Evolutionary conservation across 2,888 invertebrate species (phyloP).

Genomic region (Sclerodermus sp.): DNA sequence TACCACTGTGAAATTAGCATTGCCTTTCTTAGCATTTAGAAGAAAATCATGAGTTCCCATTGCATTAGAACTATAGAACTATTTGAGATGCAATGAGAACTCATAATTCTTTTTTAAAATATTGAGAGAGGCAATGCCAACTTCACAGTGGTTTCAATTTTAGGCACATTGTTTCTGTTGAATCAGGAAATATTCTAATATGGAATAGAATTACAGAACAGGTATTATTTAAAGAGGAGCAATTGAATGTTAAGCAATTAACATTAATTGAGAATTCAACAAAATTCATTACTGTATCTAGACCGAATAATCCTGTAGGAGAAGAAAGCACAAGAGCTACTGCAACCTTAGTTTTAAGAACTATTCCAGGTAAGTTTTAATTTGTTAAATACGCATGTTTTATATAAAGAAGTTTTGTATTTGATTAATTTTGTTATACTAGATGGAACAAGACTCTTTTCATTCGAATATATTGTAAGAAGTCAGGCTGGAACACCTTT

Average conservation of each 20-base stretch:
- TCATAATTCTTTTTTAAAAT: too few relatives aligned
- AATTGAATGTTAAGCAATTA: constrained; percentile 77
- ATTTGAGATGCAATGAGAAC: too few relatives aligned
- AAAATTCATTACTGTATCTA: constrained; percentile 75
- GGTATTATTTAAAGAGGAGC: constrained; percentile 81
- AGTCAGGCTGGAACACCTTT: constrained; percentile 72
- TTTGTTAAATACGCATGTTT: not conserved
- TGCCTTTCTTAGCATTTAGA: too few relatives aligned
- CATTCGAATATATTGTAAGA: constrained; percentile 80
- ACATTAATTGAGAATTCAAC: constrained; percentile 74
- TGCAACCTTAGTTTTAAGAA: constrained; percentile 70
- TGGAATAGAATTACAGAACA: constrained; percentile 81
- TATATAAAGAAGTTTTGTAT: not conserved
- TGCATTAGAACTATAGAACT: too few relatives aligned
- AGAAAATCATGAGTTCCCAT: too few relatives aligned
- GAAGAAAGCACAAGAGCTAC: constrained; percentile 68
- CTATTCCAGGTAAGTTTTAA: constrained; percentile 67
- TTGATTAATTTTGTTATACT: not conserved
- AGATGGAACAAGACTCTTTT: constrained; percentile 78
- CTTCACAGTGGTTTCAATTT: constrained; percentile 17
- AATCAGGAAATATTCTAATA: constrained; percentile 86
- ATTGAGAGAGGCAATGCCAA: too few relatives aligned
- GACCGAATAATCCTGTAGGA: constrained; percentile 66
- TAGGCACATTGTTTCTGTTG: constrained; percentile 82
- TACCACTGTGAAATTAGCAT: too few relatives aligned